Base-by-base conservation (phyloP, 2,113 vertebrate species). In the Uria aalge region DNA sequence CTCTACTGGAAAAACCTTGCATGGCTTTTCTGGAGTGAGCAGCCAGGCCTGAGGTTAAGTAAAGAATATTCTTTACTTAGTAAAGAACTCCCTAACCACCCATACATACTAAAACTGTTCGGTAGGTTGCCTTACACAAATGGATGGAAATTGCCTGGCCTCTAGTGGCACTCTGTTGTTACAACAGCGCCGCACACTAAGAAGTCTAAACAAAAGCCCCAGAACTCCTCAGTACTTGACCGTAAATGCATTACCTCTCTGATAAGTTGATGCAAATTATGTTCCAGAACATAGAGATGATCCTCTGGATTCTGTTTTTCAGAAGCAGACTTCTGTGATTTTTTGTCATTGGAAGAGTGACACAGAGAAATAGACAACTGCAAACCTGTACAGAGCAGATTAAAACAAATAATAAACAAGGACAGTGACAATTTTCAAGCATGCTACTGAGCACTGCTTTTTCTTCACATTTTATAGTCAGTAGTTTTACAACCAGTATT, bases 361-460 rank as follows among this genome's bases (percentile, higher is more conserved):
- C 99, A 99, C 56, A 99, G 98, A 69, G 99, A 99, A 97, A 99
- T 99, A 38, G 99, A 99, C 60, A 99, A 97, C 98, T 99, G 99
- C 92, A 99, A 98, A 68, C 98, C 99, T 99, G 59, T 27, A 77
- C 10, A 89, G 84, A 96, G 9, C 80, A 96, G 24, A 79, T 41
- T 13, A 12, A 19, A 76, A 76, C 40, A 53, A 6, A 63, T 5
- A 30, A 17, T 34, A 45, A 27, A 53, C n/a, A 3, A 80, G 15
- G 45, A n/a, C 9, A 72, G 8, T 16, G 19, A 36, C 40, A 12
- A 40, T 75, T 67, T 78, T 62, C 68, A 90, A 36, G 26, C 5
- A 32, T 22, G 23, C n/a, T 72, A 41, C 12, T 27, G 30, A 80
- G 23, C 74, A 43, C 18, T 55, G 7, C 29, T 72, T 89, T 38